Base-by-base conservation (phyloP, 2,113 vertebrate genomes). In the Platanista minor region DNA sequence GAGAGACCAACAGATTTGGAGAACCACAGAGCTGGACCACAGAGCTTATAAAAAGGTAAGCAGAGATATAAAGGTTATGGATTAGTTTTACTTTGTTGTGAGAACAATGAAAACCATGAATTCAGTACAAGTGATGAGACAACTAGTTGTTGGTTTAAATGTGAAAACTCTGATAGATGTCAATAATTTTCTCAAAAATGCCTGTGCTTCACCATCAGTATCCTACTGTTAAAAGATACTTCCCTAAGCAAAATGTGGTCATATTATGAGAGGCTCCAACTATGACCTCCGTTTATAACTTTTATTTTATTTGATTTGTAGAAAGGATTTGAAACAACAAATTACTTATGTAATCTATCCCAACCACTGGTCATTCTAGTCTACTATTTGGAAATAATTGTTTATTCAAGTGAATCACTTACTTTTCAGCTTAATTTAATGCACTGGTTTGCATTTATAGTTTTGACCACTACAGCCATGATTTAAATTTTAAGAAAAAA, bases 401-500 rank as follows among this genome's bases (percentile, higher is more conserved):
- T 66, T 27, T 57, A 8, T 71, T 72, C 13, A 88, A 88, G 74
- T 21, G 23, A 67, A 88, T 67, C 6, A 52, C 11, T 95, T 62
- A 91, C 39, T 86, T 89, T 62, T 71, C 74, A 85, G 4, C 20
- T 95, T 67, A 80, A 74, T 46, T 93, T 8, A 81, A 81, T 69
- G n/a, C 10, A 54, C 46, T 74, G 31, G 1, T 71, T 96, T 89
- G 21, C 5, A 54, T 15, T 87, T 97, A 90, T 54, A 74, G 23
- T 81, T 95, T 90, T 93, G 41, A 91, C 6, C 43, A 61, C 17
- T 61, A 82, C 1, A 33, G 25, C 3, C n/a, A 91, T 61, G 13
- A 91, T 67, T 97, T 93, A 94, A 92, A 57, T 78, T 86, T 3
- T 14, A 64, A n/a, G 46, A 96, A 9, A 90, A 69, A 29, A 49